phyloP scores from a whole-genome alignment of 2,113 vertebrate genomes.

The Antennarius striatus region DNA sequence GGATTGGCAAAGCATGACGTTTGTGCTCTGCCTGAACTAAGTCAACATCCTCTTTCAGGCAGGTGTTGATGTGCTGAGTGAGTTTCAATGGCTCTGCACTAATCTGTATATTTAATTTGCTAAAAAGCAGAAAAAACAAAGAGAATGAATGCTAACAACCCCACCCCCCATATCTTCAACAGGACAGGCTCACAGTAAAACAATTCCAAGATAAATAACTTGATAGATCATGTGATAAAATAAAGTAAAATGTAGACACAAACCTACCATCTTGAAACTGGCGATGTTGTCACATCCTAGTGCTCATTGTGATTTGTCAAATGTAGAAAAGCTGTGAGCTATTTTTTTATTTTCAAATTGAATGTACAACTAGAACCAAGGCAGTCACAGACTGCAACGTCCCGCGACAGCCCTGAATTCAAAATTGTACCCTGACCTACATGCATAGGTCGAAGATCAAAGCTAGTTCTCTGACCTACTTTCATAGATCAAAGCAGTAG shows the following conservation, averaged over 20 bases:
- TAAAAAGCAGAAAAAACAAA: conserved; percentile 27
- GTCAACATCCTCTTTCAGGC: conserved; percentile 32
- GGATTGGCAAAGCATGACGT: conserved; percentile 45
- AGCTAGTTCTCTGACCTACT: no score
- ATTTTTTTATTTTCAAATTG: no score
- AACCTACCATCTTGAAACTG: not conserved
- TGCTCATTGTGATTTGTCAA: no score
- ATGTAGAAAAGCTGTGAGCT: no score
- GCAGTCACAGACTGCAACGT: no score
- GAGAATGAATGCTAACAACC: conserved; percentile 18
- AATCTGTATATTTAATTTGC: conserved; percentile 38
- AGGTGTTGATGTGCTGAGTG: conserved; percentile 40
- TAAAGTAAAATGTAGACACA: not conserved
- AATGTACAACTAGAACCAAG: no score
- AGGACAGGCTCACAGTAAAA: no score
- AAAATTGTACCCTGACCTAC: no score
- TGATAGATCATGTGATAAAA: not conserved
- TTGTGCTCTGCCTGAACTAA: conserved; percentile 41
- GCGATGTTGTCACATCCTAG: no score
- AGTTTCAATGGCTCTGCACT: conserved; percentile 28
- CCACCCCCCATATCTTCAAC: not conserved
- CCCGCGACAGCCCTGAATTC: not conserved
- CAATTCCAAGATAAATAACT: no score
- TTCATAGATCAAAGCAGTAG: no score
- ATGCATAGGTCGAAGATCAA: no score